Evolutionary conservation across 1,140 invertebrate genomes (phyloP).

Genomic region (Glossosoma conforme): DNA sequence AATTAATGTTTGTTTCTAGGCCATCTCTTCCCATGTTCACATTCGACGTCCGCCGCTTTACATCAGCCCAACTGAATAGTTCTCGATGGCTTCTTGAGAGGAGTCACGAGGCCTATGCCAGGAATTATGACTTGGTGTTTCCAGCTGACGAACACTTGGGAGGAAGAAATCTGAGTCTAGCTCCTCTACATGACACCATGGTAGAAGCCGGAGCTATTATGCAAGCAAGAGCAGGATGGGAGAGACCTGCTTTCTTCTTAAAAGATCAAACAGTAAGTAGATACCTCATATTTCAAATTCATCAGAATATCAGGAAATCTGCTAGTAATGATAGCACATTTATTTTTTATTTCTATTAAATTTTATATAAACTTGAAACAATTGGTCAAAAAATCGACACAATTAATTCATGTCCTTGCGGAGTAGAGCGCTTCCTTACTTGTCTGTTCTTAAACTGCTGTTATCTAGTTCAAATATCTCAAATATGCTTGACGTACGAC

Average conservation of each 20-base stretch:
- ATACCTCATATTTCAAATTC: too few species aligned
- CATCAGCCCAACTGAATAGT: constrained; percentile 61
- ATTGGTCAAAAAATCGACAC: too few species aligned
- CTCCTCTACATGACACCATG: constrained; percentile 53
- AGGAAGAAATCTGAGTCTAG: constrained; percentile 55
- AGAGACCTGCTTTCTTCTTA: constrained; percentile 70
- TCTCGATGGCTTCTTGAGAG: constrained; percentile 71
- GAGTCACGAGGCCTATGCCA: constrained; percentile 81
- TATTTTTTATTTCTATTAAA: constrained; percentile 1
- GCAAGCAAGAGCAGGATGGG: constrained; percentile 82
- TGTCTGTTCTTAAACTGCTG: too few species aligned
- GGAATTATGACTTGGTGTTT: constrained; percentile 81
- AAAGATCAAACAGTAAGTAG: constrained; percentile 33
- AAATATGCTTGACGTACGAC: too few species aligned
- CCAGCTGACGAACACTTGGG: constrained; percentile 81
- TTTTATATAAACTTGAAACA: too few species aligned
- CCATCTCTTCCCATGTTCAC: constrained; percentile 80
- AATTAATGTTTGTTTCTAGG: constrained; percentile 39
- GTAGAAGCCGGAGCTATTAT: constrained; percentile 72
- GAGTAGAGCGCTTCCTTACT: too few species aligned
- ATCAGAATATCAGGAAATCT: too few species aligned
- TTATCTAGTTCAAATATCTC: too few species aligned
- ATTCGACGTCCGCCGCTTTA: constrained; percentile 78
- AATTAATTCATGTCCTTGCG: too few species aligned
- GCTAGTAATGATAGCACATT: too few species aligned